Percentiles rank a stretch among this genome's conserved stretches.
Evolutionary conservation across 2,888 invertebrate species (phyloP).

Genomic region (Chaetogeoica ovagalla): DNA sequence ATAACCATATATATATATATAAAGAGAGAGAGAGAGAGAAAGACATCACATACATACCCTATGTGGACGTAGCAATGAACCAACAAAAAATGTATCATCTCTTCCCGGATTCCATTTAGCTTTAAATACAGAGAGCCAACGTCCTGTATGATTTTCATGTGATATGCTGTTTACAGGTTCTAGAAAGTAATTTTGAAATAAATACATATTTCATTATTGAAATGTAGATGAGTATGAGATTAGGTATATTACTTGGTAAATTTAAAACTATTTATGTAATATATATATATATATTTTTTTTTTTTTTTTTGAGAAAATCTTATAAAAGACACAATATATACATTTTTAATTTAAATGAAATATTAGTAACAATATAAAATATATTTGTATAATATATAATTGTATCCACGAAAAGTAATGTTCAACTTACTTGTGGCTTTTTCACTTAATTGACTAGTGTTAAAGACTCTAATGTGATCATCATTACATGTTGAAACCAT

Average conservation of each 20-base stretch:
- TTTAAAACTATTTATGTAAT: no score
- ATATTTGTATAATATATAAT: not conserved
- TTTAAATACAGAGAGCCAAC: constrained; percentile 61
- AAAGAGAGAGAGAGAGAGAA: no score
- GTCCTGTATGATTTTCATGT: constrained; percentile 61
- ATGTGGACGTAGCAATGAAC: constrained; percentile 59
- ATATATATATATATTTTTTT: no score
- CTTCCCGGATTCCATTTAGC: constrained; percentile 61
- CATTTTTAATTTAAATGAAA: no score
- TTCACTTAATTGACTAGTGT: constrained; percentile 33
- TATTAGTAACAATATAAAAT: no score
- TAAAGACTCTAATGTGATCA: constrained; percentile 58
- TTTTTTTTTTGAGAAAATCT: no score
- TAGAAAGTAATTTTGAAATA: constrained; percentile 34
- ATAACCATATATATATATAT: no score
- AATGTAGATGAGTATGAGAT: no score
- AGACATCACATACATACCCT: constrained; percentile 56
- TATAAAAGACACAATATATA: no score
- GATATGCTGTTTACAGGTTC: constrained; percentile 55
- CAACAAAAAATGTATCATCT: constrained; percentile 61
- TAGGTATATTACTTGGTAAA: no score
- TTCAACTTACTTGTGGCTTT: constrained; percentile 43
- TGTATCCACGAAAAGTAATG: not conserved
- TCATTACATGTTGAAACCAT: constrained; percentile 60
- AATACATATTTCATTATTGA: not conserved